Evolutionary conservation across 2,797 vertebrate species (phyloP).

Genomic region (Pyrrhura leucotis): DNA sequence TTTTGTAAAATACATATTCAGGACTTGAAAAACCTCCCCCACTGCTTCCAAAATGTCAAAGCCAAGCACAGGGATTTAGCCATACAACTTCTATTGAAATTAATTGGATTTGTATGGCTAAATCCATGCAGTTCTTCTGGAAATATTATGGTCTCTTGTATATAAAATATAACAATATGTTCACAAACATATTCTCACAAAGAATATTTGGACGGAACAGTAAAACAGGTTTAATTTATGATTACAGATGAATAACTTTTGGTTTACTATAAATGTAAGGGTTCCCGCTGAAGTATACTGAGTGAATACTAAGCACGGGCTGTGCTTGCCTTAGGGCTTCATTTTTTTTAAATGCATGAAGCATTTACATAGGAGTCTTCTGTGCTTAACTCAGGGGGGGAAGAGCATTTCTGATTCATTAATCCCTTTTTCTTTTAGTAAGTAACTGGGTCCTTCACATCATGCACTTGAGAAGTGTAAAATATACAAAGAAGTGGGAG

Average conservation of each 20-base stretch:
- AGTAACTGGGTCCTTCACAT: conserved; percentile 53
- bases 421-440: conserved; percentile 53
- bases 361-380: conserved; percentile 68
- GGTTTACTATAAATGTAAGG: conserved; percentile 36
- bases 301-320: conserved; percentile 65
- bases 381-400: conserved; percentile 66
- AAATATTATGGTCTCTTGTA: conserved; percentile 11
- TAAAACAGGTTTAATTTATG: conserved; percentile 34
- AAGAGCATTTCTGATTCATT: conserved; percentile 69
- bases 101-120: conserved; percentile 70
- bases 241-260: conserved; percentile 38
- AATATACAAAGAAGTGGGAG: conserved; percentile 57
- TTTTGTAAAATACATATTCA: conserved; percentile 29
- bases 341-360: conserved; percentile 60
- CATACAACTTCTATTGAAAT: conserved; percentile 52
- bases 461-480: conserved; percentile 41
- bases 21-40: conserved; percentile 48
- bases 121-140: conserved; percentile 32
- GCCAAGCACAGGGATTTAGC: conserved; percentile 50
- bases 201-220: background rate
- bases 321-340: conserved; percentile 62
- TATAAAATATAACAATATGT: background rate
- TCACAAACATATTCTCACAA: background rate
- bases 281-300: conserved; percentile 51
- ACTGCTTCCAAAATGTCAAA: conserved; percentile 58